Evolutionary conservation across 2,113 vertebrate species (phyloP).

Genomic region (Anthoscopus minutus): DNA sequence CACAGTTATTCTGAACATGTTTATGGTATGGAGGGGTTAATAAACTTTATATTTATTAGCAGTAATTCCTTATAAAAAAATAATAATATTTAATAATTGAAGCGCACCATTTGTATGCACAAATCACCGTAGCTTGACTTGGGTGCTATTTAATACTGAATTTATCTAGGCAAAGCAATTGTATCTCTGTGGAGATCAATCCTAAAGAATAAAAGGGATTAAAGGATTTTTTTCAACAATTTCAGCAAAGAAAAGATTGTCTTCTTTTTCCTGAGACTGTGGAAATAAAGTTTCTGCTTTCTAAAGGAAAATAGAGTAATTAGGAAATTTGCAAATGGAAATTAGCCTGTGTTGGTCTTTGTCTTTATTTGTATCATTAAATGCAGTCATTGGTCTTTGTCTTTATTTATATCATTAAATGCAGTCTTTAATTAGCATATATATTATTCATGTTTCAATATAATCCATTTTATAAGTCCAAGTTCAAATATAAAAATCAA

Average conservation of each 20-base stretch:
- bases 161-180: background rate
- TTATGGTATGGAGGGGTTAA: background rate
- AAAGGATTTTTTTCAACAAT: background rate
- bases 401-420: conserved; percentile 62
- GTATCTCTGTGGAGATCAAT: background rate
- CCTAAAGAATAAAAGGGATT: background rate
- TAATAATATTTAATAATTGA: background rate
- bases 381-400: conserved; percentile 4
- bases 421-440: conserved; percentile 60
- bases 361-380: conserved; percentile 62
- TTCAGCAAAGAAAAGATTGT: background rate
- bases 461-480: conserved; percentile 40
- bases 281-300: conserved; percentile 35
- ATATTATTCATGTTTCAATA: conserved; percentile 59
- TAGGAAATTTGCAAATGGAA: conserved; percentile 55
- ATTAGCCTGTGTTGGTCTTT: conserved; percentile 29
- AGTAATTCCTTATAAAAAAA: background rate
- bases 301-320: conserved; percentile 35
- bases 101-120: background rate
- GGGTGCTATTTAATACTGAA: background rate
- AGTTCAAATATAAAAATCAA: conserved; percentile 56
- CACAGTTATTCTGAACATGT: background rate
- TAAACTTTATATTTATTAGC: background rate
- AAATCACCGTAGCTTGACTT: background rate
- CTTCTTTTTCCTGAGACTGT: background rate